Conservation (phyloP, 2,113 vertebrate species). For the Semicossyphus pulcher region DNA sequence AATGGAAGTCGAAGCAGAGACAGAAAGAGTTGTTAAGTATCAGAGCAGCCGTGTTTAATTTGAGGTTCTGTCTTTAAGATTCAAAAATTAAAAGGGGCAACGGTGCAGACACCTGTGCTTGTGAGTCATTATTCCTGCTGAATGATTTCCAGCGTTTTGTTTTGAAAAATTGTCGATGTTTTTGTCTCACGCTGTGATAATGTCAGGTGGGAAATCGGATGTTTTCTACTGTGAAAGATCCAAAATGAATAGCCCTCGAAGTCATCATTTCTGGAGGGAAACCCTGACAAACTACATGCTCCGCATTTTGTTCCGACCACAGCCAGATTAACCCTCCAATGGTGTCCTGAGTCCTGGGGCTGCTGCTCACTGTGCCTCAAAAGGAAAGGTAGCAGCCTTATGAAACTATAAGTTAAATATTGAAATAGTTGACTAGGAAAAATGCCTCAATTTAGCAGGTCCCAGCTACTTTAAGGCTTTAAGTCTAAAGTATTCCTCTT, state of each 20-base stretch:
- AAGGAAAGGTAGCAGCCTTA: too few species aligned
- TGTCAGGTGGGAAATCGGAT: not conserved
- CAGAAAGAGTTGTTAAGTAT: not conserved
- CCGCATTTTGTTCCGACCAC: too few species aligned
- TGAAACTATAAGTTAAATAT: too few species aligned
- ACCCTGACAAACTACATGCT: not conserved
- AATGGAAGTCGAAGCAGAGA: not conserved
- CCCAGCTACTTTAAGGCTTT: too few species aligned
- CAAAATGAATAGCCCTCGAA: not conserved
- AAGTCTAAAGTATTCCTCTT: too few species aligned
- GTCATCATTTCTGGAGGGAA: not conserved
- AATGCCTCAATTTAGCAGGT: too few species aligned
- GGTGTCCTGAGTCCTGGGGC: too few species aligned
- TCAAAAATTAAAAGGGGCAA: conserved; percentile 7
- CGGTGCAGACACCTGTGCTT: not conserved
- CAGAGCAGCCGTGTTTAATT: not conserved
- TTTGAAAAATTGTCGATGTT: not conserved
- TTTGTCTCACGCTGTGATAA: not conserved
- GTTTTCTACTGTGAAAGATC: not conserved
- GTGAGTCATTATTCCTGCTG: conserved; percentile 1
- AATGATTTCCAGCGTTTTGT: not conserved
- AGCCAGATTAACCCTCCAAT: too few species aligned
- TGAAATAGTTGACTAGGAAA: too few species aligned
- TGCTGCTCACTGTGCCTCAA: too few species aligned
- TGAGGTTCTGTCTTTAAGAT: not conserved